A percentile compares a stretch with the other conserved stretches of the same genome.
These are phyloP conservation scores for Spisula solida DNA, from an alignment of 2,888 invertebrate species.

Conservation along the genomic window DNA sequence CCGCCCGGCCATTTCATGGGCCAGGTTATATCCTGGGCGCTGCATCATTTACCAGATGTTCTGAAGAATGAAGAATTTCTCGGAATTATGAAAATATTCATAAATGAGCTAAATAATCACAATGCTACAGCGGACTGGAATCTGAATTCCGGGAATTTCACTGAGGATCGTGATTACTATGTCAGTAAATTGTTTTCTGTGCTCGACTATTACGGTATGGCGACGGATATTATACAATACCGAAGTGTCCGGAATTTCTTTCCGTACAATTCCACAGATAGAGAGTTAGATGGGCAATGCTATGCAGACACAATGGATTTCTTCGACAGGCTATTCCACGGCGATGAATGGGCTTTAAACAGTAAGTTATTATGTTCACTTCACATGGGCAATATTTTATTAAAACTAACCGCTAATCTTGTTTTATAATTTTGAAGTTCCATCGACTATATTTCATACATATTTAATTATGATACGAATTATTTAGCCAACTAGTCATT, in stretches of 20 bases:
- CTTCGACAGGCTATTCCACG: conserved; percentile 60
- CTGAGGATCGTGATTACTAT: conserved; percentile 33
- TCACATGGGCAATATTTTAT: no score
- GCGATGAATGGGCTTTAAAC: conserved; percentile 69
- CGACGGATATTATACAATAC: conserved; percentile 36
- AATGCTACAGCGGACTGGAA: conserved; percentile 25
- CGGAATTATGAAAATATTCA: conserved; percentile 31
- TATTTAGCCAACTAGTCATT: no score
- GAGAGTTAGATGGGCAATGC: conserved; percentile 61
- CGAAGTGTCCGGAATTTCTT: conserved; percentile 54
- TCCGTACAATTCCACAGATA: conserved; percentile 55
- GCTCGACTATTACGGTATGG: conserved; percentile 50
- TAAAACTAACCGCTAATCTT: no score
- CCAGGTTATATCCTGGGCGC: conserved; percentile 52
- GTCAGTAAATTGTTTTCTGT: conserved; percentile 35
- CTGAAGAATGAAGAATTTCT: conserved; percentile 49
- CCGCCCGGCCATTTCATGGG: conserved; percentile 35
- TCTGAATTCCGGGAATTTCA: conserved; percentile 10
- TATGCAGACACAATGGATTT: conserved; percentile 72
- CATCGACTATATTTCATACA: no score
- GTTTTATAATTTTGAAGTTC: no score
- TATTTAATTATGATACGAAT: no score
- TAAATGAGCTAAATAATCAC: conserved; percentile 38
- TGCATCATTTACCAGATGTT: conserved; percentile 37
- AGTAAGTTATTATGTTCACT: conserved; percentile 53